Evolutionary conservation across 1,140 invertebrate genomes (phyloP).

Genomic region (Brachionus plicatilis): DNA sequence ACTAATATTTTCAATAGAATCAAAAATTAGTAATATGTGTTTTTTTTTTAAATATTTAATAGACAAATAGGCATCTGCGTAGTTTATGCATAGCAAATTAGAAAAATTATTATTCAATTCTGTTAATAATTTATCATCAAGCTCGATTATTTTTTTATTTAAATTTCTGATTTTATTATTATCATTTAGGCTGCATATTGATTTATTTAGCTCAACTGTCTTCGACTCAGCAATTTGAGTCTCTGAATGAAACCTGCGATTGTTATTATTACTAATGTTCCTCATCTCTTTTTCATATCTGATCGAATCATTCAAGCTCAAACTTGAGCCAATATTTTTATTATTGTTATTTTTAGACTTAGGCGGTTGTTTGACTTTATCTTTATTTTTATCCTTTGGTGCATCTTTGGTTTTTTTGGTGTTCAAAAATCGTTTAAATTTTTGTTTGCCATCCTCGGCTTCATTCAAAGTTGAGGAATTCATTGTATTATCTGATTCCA

Average conservation of each 20-base stretch:
- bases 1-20: background rate
- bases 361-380: background rate
- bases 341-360: conserved; percentile 14
- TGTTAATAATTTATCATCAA: background rate
- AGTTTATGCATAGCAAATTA: background rate
- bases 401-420: background rate
- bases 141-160: background rate
- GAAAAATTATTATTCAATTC: conserved; percentile 25
- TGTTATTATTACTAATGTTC: background rate
- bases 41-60: conserved; percentile 25
- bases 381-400: background rate
- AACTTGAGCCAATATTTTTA: background rate
- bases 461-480: background rate
- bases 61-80: conserved; percentile 12
- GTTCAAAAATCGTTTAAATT: conserved; percentile 3
- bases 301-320: background rate
- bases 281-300: background rate
- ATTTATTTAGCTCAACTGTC: background rate
- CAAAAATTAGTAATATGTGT: background rate
- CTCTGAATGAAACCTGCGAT: background rate
- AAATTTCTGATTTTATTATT: background rate
- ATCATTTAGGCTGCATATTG: background rate
- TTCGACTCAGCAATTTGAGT: background rate
- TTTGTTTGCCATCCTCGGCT: background rate
- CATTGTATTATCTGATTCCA: background rate